phyloP scores from a whole-genome alignment of 2,888 invertebrate genomes.

The Steromphala cineraria region DNA sequence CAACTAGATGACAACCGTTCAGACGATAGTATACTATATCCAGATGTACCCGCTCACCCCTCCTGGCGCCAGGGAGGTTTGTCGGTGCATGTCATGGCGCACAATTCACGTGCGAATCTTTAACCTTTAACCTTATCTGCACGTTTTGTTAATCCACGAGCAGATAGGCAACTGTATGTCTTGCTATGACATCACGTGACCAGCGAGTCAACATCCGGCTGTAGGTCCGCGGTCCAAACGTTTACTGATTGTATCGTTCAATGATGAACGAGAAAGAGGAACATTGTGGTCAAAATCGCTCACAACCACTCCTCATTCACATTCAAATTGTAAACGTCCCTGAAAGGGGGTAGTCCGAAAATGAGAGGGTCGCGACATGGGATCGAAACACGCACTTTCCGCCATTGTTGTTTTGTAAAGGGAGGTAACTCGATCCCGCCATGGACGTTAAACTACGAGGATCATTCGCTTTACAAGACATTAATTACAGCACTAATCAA shows the following conservation, averaged over 20 bases:
- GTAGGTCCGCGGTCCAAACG: too few species aligned
- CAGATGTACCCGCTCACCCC: too few species aligned
- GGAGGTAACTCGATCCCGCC: background rate
- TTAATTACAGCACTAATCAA: slow-evolving; percentile 6
- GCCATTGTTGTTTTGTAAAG: background rate
- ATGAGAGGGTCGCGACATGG: background rate
- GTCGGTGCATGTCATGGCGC: too few species aligned
- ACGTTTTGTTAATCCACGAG: too few species aligned
- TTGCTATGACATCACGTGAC: too few species aligned
- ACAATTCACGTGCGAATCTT: too few species aligned
- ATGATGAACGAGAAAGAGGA: background rate
- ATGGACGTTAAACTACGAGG: background rate
- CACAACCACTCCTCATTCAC: background rate
- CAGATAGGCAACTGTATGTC: too few species aligned
- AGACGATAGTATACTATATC: too few species aligned
- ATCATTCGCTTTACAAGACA: background rate
- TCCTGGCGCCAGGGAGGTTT: too few species aligned
- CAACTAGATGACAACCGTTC: too few species aligned
- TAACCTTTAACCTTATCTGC: too few species aligned
- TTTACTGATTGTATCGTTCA: background rate
- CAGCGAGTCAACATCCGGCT: too few species aligned
- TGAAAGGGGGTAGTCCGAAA: background rate
- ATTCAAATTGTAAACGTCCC: background rate
- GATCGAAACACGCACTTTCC: background rate
- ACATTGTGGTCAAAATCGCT: background rate